Evolutionary conservation across 2,797 vertebrate genomes (phyloP), one percentile per base, ranked within the genome.

Genomic region (Scyliorhinus canicula): DNA sequence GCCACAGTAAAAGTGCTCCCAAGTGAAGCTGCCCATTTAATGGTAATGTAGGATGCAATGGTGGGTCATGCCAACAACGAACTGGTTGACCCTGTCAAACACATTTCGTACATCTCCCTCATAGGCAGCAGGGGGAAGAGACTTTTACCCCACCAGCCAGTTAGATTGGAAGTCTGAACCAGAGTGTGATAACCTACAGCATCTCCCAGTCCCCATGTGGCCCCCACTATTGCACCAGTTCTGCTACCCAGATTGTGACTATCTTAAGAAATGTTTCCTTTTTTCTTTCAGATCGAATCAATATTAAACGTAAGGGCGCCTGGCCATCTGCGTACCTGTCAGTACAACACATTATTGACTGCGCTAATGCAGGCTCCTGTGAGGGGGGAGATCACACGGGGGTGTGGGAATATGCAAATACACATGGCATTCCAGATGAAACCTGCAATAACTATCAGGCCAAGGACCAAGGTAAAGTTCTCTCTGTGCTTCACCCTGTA

Each of bases 381-480:
- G 97, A 98, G 1, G 99, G 99, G 0, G 99, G 99, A 0, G 97
- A 99, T 91, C 98, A 99, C 96, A 31, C 60, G 0, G 97, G 97
- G 0, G 99, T 99, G 28, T 99, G 99, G 99, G 95, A 95, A 79
- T 99, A 99, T 0, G 99, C 99, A 0, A 97, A 98, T 19, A 69
- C 40, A 0, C 97, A 99, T 0, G 99, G 99, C 79, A 99, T 99
- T 96, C 99, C 99, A 0, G 98, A 99, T 0, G 99, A 99, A 97
- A 99, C 99, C 95, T 99, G 99, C 97, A 99, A 99, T 96, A 99
- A 99, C 97, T 99, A 99, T 97, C 99, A 99, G 96, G 99, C 99
- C 63, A 99, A 98, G 97, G 98, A 99, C 96, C 99, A 99, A 96
- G 88, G 99, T 99, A 97, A 5, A 96, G 11, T 11, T 47, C 40